Evolutionary conservation across 2,797 vertebrate genomes (phyloP).

Genomic region (Chaetophractus vellerosus): DNA sequence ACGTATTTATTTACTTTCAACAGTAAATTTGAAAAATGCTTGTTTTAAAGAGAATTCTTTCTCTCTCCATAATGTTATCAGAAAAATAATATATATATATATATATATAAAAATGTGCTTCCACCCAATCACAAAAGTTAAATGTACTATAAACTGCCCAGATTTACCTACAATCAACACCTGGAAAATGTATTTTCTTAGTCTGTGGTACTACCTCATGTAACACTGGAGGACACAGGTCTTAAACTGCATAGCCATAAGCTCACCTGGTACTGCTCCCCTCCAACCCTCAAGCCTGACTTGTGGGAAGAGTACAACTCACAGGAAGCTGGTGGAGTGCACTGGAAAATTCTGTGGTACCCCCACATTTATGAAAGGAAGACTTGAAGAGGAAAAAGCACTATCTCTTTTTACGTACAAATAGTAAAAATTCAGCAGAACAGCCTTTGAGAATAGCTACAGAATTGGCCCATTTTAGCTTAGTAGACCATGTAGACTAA

Average conservation of each 20-base stretch:
- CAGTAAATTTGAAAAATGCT: background rate
- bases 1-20: background rate
- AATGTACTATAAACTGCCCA: background rate
- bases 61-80: background rate
- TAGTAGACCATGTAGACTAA: background rate
- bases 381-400: background rate
- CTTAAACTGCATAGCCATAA: background rate
- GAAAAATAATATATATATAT: slow-evolving; percentile 32
- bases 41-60: background rate
- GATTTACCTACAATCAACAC: too few relatives aligned
- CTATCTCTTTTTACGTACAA: background rate
- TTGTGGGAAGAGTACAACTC: background rate
- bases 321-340: background rate
- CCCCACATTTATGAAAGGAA: background rate
- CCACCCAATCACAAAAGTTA: background rate
- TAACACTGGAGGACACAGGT: background rate
- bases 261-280: too few relatives aligned
- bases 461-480: background rate
- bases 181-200: background rate
- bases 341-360: fast-evolving
- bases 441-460: slow-evolving; percentile 11
- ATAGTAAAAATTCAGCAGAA: background rate
- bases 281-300: background rate
- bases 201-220: background rate
- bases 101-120: background rate